Evolutionary conservation across 2,888 invertebrate genomes (phyloP), one percentile per base, ranked within the genome.

Genomic region (Drosophila subquinaria): DNA sequence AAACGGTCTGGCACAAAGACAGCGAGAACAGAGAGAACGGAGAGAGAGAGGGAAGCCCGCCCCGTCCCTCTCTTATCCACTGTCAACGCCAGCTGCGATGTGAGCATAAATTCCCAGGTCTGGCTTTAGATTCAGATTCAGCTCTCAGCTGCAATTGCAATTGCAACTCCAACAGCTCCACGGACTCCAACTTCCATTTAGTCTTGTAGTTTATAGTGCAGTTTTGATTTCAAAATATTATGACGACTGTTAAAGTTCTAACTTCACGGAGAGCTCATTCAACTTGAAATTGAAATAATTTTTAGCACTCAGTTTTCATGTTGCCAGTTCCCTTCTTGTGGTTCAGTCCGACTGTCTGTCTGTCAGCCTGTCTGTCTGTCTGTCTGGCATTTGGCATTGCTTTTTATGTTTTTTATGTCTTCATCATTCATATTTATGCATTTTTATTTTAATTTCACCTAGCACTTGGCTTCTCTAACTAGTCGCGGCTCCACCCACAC

Each of bases 221-320:
- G 76, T 77, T 80, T 82, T 85, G 85, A 85, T 82, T 85, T 85
- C 82, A 71, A 85, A 82, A 82, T 83, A 81, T 81, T 81, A 81
- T 81, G 81, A 81, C 76, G 81, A 78, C 84, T 76, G 76, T 81
- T 73, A 81, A 81, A 83, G 70, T 79, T 81, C 72, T 71, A 70
- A 77, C 79, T 66, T 23, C 36, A 67, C 69, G 43, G 65, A 64
- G 61, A 73, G 59, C 76, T 75, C 78, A 82, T 80, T 82, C 83
- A 70, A 73, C 67, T 68, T 63, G 70, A 78, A 81, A 82, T 76
- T 80, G 73, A 82, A 79, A 70, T 80, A 13, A 60, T 65, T 72
- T 76, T 67, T 50, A 56, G 45, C 35, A 40, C 57, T 40, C 38
- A 15, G 45, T 47, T 47, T 5, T 11, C 47, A 59, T 27, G 47